Conservation (phyloP, 2,888 invertebrate genomes). For the Parnassius smintheus region DNA sequence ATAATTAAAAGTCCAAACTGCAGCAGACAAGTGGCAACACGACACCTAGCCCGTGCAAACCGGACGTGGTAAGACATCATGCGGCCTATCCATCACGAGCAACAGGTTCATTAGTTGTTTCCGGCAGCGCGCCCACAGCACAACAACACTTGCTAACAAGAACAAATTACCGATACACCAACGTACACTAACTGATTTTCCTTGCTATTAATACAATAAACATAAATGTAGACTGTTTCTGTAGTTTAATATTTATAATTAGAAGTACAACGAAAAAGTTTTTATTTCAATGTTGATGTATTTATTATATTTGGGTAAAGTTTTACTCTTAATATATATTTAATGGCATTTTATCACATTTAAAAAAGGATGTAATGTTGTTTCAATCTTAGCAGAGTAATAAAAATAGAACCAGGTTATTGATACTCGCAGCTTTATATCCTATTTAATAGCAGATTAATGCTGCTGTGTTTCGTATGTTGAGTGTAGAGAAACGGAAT, state of each 20-base stretch:
- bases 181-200: background rate
- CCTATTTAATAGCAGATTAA: too few species aligned
- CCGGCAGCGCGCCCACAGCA: constrained; percentile 49
- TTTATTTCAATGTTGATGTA: too few species aligned
- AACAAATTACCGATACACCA: constrained; percentile 27
- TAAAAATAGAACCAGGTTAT: too few species aligned
- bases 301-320: too few species aligned
- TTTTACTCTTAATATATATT: too few species aligned
- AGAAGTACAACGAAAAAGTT: too few species aligned
- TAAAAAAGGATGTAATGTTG: too few species aligned
- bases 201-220: constrained; percentile 6
- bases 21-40: constrained; percentile 2
- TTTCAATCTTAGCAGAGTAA: too few species aligned
- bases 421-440: too few species aligned
- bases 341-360: too few species aligned
- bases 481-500: too few species aligned
- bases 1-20: constrained; percentile 4
- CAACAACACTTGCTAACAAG: constrained; percentile 46
- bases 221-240: background rate
- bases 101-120: constrained; percentile 70
- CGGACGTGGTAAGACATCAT: constrained; percentile 15
- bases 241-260: background rate
- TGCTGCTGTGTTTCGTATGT: too few species aligned
- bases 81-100: constrained; percentile 55
- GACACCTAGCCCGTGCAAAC: background rate